Conservation (phyloP, 2,113 vertebrate genomes). For the Anoura caudifer region DNA sequence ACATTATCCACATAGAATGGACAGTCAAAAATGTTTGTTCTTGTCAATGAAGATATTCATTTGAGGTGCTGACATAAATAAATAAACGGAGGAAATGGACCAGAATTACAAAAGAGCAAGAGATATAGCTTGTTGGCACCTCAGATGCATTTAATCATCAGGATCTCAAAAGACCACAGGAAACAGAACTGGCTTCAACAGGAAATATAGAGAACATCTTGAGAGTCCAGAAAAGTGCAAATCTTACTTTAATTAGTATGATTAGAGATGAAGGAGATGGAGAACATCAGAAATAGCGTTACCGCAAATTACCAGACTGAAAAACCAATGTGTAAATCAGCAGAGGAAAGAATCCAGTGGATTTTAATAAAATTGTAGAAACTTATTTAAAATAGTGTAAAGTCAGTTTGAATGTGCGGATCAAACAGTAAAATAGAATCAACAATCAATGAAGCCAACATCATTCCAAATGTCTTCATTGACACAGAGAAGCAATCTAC, state of each 20-base stretch:
- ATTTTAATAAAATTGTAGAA: conserved; percentile 25
- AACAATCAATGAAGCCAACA: neutral
- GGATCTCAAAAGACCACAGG: neutral
- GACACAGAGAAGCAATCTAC: neutral
- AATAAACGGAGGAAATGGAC: neutral
- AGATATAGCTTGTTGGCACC: neutral
- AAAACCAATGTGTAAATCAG: neutral
- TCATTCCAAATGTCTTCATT: conserved; percentile 12
- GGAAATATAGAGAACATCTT: neutral
- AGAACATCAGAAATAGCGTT: neutral
- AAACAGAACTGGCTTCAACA: neutral
- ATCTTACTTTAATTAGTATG: neutral
- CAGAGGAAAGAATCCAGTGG: neutral
- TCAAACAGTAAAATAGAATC: conserved; percentile 10
- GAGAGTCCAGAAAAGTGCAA: conserved; percentile 43
- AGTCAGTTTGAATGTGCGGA: conserved; percentile 31
- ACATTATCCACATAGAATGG: neutral
- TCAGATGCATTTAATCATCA: conserved; percentile 12
- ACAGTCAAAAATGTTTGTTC: neutral
- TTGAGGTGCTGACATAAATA: conserved; percentile 2
- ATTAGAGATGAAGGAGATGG: neutral
- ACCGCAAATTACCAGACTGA: neutral
- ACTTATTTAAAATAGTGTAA: neutral
- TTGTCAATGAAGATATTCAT: neutral
- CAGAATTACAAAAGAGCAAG: neutral